Evolutionary conservation across 2,797 vertebrate species (phyloP), one percentile per base, ranked within the genome.

Genomic region (Myotis myotis): DNA sequence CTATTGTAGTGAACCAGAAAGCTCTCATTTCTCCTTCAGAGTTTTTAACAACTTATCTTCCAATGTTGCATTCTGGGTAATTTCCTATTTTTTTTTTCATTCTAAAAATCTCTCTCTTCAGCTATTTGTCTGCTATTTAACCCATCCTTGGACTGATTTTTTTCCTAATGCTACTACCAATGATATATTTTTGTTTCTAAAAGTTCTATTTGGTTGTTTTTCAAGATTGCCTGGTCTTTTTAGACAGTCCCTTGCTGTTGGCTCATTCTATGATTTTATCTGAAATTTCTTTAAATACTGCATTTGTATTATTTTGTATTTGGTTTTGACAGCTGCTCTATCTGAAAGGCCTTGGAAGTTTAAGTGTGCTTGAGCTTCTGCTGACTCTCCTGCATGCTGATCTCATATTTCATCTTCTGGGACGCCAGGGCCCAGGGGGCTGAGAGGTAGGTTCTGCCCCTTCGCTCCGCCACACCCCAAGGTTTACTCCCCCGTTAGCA

Each of bases 401-500:
- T 23, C 30, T 62, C 44, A 5, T n/a, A 28, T 86, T 89, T 76
- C 36, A 76, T 70, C 30, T 71, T 3, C 3, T 0, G 70, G 79
- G 79, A 64, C 44, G 60, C 23, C 25, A 36, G 78, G 12, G 13
- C 57, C 81, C 53, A 76, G 55, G 19, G 9, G n/a, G 13, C 64
- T 0, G 38, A 89, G 74, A 8, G 72, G 22, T 3, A 1, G 10
- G 16, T 28, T 79, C 47, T 41, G 19, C 20, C 22, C 71, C n/a
- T 64, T 28, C 3, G 0, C 41, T 74, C 16, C 23, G 28, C 22
- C 57, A 12, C 4, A 16, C 5, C 66, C 49, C 44, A 19, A 28
- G 2, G 3, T 0, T 20, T 25, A 2, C 19, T 4, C 41, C n/a
- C 9, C 22, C 1, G 5, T 1, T 22, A n/a, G 11, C 5, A 30